Evolutionary conservation across 2,888 invertebrate species (phyloP), one percentile per base, ranked within the genome.

Genomic region (Gymnoscelis rufifasciata): DNA sequence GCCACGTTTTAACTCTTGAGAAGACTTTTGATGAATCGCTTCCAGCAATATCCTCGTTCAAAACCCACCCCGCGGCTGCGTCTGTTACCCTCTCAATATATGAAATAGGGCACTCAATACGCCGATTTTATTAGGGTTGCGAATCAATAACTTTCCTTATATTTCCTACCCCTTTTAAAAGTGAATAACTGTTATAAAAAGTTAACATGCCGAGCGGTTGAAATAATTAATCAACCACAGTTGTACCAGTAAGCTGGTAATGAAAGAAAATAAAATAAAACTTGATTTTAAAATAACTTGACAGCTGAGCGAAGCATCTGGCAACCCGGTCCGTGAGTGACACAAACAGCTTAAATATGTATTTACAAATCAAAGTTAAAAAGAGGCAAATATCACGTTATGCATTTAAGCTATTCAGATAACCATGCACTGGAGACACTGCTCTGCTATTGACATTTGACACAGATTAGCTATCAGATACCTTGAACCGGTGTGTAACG

Each of bases 81-180:
- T 51, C 51, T 60, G 62, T 67, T 67, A 69, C 75, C 73, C 77
- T 76, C 70, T 70, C 73, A 70, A 73, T 73, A 68, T 76, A 75
- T 76, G 74, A 76, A 76, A 73, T 72, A 74, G 81, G 79, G 74
- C 67, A 69, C 62, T 74, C 74, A 70, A 75, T 75, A 74, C 71
- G 72, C 72, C 75, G 76, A 75, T 79, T 83, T 83, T 83, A 83
- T 83, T 75, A 76, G 84, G 84, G 84, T 78, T 70, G 70, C 69
- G 73, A 83, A 83, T 83, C 84, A 79, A 84, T 83, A 78, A 71
- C 61, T 59, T 60, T 62, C 63, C 65, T 64, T 64, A 59, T 60
- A 71, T 64, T 68, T 68, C 66, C 61, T 62, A 66, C 68, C 74
- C 74, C 68, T 63, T 68, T 71, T 67, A 62, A 65, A 71, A 70